A percentile compares a stretch with the other conserved stretches of the same genome.
Conservation (phyloP, 1,140 invertebrate species). For the Popillia japonica region DNA sequence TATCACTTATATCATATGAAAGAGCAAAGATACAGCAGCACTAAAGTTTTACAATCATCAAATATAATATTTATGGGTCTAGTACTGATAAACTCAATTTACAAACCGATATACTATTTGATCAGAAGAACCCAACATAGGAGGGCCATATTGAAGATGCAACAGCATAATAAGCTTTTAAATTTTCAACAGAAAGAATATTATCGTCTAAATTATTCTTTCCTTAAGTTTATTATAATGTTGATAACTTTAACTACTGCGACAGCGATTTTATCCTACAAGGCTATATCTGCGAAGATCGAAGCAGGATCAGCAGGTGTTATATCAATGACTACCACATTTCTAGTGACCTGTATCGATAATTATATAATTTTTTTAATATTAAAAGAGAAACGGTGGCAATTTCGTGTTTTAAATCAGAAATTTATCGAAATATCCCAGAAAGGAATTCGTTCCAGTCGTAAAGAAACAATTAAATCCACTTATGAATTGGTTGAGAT, state of each 20-base stretch:
- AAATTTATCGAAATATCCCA: background rate
- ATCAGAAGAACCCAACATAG: background rate
- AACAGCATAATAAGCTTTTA: background rate
- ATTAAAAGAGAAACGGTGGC: background rate
- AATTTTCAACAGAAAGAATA: background rate
- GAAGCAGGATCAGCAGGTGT: background rate
- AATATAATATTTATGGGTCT: background rate
- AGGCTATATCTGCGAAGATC: background rate
- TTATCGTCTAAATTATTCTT: background rate
- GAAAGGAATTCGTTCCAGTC: background rate
- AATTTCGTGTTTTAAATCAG: background rate
- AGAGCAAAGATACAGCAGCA: background rate
- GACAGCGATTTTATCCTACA: background rate
- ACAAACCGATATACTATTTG: background rate
- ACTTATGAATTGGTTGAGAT: background rate
- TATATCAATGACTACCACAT: background rate
- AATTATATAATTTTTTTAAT: background rate
- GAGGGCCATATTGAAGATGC: background rate
- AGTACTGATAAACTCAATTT: background rate
- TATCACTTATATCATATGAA: background rate
- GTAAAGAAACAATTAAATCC: background rate
- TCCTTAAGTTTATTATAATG: background rate
- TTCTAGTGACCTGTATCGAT: background rate
- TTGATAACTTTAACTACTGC: background rate
- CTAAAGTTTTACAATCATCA: background rate